Evolutionary conservation across 2,113 vertebrate genomes (phyloP).

Genomic region (Cariama cristata): DNA sequence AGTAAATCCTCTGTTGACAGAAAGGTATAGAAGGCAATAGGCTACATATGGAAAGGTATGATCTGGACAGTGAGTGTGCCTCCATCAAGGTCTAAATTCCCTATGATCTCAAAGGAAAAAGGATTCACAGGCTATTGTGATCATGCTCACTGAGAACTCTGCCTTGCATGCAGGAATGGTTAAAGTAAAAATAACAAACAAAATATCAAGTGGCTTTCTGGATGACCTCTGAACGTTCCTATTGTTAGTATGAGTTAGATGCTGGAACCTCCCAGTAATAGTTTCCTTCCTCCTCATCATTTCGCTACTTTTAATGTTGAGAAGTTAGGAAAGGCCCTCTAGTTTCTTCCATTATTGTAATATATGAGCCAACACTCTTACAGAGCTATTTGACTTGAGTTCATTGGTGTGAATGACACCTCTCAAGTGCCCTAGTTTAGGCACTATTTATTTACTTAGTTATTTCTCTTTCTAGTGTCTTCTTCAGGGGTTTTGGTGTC

Average conservation of each 20-base stretch:
- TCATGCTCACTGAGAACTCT: background rate
- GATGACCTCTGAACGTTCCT: constrained; percentile 36
- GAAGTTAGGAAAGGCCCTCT: background rate
- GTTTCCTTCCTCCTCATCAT: constrained; percentile 31
- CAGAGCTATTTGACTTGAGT: background rate
- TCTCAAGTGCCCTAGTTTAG: background rate
- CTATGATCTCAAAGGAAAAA: background rate
- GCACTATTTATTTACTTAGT: background rate
- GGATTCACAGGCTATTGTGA: background rate
- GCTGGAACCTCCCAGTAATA: constrained; percentile 5
- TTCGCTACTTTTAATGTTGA: background rate
- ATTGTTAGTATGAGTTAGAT: constrained; percentile 13
- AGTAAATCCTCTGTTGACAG: background rate
- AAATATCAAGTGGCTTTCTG: constrained; percentile 31
- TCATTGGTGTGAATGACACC: background rate
- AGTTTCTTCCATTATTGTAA: background rate
- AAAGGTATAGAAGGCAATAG: background rate
- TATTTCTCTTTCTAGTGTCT: background rate
- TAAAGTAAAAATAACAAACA: constrained; percentile 21
- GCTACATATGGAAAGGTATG: background rate
- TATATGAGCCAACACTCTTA: background rate
- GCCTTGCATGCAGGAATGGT: background rate
- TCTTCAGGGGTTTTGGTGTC: background rate
- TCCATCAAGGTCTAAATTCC: background rate
- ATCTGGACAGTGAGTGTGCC: rapidly evolving